Percentiles rank a stretch among this genome's conserved stretches.
phyloP scores from a whole-genome alignment of 2,113 vertebrate species.

The Gnathonemus echidnorhynchus region DNA sequence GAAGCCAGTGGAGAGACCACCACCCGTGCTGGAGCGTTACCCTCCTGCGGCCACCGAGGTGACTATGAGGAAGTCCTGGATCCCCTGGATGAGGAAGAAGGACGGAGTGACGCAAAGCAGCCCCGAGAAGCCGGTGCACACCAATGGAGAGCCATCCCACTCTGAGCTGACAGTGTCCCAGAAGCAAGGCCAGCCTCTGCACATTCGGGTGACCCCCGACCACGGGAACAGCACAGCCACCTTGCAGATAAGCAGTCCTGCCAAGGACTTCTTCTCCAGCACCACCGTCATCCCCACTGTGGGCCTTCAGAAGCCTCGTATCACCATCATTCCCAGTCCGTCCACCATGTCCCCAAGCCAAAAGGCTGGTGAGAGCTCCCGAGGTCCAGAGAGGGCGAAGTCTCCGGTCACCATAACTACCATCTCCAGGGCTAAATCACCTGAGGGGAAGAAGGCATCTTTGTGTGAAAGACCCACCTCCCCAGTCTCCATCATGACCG shows the following conservation, averaged over 20 bases:
- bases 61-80: constrained; percentile 85
- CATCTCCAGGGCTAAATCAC: constrained; percentile 79
- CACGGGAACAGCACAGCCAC: constrained; percentile 83
- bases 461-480: constrained; percentile 70
- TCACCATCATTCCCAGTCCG: constrained; percentile 88
- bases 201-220: constrained; percentile 85
- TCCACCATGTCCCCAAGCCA: constrained; percentile 61
- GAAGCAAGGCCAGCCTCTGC: constrained; percentile 86
- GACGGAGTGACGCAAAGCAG: constrained; percentile 56
- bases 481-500: constrained; percentile 80
- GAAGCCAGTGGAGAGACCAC: constrained; percentile 63
- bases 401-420: constrained; percentile 91
- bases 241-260: constrained; percentile 80
- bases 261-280: constrained; percentile 81
- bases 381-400: constrained; percentile 74
- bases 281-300: constrained; percentile 79
- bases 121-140: constrained; percentile 64
- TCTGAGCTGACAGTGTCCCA: constrained; percentile 74
- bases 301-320: constrained; percentile 81
- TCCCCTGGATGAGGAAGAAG: constrained; percentile 91
- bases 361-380: constrained; percentile 55
- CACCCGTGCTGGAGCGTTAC: constrained; percentile 70
- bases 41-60: constrained; percentile 78
- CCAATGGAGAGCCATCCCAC: constrained; percentile 50
- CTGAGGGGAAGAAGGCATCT: constrained; percentile 61